Conservation (phyloP, 2,113 vertebrate species). For the Madoqua kirkii region DNA sequence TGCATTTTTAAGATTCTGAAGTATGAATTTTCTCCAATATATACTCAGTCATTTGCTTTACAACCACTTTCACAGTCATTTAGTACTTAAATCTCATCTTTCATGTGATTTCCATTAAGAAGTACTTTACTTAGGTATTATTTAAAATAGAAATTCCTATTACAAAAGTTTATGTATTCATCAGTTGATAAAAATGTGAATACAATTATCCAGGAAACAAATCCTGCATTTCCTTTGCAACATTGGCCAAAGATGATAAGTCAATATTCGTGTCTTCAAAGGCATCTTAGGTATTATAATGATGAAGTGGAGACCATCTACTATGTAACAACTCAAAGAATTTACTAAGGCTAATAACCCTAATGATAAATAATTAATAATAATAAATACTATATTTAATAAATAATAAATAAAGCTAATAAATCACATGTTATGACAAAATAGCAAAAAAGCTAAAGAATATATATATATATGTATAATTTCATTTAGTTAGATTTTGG, state of each 20-base stretch:
- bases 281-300: neutral
- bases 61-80: no score
- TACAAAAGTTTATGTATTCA: accelerated
- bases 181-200: neutral
- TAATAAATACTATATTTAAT: neutral
- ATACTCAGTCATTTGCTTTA: no score
- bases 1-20: no score
- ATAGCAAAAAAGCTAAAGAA: neutral
- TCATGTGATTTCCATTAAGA: no score
- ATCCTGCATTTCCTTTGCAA: neutral
- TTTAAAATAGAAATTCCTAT: neutral
- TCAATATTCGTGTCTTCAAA: accelerated
- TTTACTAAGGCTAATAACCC: neutral
- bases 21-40: no score
- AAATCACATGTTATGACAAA: neutral
- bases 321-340: neutral
- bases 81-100: no score
- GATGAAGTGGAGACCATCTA: neutral
- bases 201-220: neutral
- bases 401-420: neutral
- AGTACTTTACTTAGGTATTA: no score
- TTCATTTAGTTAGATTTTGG: accelerated
- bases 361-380: neutral
- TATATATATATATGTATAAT: neutral
- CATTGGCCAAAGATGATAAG: neutral